These are phyloP conservation scores for Sigmodon hispidus DNA, from an alignment of 2,113 vertebrate genomes.

Conservation along the genomic window DNA sequence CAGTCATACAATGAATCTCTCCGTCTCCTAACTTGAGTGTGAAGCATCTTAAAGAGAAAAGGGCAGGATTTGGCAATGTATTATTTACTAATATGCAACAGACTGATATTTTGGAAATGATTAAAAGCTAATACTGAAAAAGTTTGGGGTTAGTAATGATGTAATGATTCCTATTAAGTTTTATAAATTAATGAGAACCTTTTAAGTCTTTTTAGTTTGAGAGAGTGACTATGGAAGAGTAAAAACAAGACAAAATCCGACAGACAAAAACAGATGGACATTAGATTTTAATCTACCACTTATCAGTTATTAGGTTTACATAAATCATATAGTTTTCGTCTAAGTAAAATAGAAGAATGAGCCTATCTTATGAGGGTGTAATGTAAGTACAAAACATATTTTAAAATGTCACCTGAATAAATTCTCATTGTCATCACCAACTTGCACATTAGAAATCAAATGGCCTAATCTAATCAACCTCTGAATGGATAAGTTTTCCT, in stretches of 20 bases:
- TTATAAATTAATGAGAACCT: not conserved
- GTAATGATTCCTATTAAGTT: not conserved
- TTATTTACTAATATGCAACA: not conserved
- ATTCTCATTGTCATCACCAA: not conserved
- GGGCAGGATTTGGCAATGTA: not conserved
- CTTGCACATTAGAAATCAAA: not conserved
- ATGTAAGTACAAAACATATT: not conserved
- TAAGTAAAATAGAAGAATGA: not conserved
- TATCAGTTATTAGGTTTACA: not conserved
- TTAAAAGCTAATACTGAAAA: slow-evolving; percentile 27
- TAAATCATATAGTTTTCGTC: not conserved
- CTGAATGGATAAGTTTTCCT: not conserved
- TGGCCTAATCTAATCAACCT: not conserved
- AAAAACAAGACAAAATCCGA: not conserved
- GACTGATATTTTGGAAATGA: not conserved
- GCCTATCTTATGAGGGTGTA: not conserved
- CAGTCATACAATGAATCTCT: not conserved
- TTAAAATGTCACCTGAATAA: not conserved
- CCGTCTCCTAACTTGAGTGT: not conserved
- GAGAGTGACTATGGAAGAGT: not conserved
- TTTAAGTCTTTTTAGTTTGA: not conserved
- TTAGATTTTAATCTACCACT: not conserved
- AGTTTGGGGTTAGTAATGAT: not conserved
- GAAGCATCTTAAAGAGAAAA: not conserved
- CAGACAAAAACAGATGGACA: not conserved